A percentile compares a stretch with the other conserved stretches of the same genome.
These are phyloP conservation scores for Thymelicus lineola DNA, from an alignment of 2,888 invertebrate species.

Conservation along the genomic window DNA sequence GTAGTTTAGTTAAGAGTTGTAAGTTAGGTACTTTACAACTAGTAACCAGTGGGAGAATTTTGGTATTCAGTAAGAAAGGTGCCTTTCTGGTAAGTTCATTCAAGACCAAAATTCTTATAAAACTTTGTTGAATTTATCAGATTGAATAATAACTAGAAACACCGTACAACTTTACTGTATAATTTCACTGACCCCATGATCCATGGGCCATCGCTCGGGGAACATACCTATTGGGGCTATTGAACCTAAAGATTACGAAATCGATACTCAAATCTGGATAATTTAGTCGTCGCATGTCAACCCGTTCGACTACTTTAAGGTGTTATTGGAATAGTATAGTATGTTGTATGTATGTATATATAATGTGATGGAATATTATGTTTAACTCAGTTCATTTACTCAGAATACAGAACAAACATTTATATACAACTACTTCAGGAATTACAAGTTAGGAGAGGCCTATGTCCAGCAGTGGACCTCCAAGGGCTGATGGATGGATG, in stretches of 20 bases:
- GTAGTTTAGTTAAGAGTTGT: not conserved
- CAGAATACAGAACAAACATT: too few species aligned
- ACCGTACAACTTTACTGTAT: constrained; percentile 2
- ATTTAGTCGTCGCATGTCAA: constrained; percentile 13
- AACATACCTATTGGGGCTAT: constrained; percentile 20
- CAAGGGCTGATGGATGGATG: too few species aligned
- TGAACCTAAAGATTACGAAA: constrained; percentile 24
- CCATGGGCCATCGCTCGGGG: constrained; percentile 25
- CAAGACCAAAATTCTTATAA: constrained; percentile 2
- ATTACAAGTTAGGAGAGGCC: too few species aligned
- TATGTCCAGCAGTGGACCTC: too few species aligned
- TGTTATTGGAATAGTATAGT: too few species aligned
- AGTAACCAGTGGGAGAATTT: not conserved
- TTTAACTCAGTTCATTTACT: too few species aligned
- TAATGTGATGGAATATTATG: too few species aligned
- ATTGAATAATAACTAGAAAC: not conserved
- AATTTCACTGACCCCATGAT: constrained; percentile 11
- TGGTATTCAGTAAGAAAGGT: not conserved
- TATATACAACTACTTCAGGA: too few species aligned
- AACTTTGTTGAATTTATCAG: not conserved
- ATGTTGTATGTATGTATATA: too few species aligned
- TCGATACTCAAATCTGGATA: constrained; percentile 17
- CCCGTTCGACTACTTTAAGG: not conserved
- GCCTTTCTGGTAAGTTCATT: not conserved
- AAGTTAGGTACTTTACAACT: too few species aligned